These are phyloP conservation scores for Hipposideros armiger DNA, from an alignment of 2,113 vertebrate species.

Conservation along the genomic window DNA sequence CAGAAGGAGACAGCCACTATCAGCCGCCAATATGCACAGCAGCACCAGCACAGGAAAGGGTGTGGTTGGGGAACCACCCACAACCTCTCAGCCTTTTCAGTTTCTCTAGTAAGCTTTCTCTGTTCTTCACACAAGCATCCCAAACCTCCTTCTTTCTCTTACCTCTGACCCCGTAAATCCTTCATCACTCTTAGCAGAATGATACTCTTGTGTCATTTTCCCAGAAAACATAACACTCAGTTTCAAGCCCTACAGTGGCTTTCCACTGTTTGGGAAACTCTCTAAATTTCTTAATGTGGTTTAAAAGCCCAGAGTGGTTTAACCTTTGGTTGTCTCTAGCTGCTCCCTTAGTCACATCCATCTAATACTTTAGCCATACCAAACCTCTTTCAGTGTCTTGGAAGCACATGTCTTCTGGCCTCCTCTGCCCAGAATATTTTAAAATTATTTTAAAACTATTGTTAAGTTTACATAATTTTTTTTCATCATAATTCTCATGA, in stretches of 20 bases:
- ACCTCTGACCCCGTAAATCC: not conserved
- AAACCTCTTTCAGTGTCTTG: not conserved
- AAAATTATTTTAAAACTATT: not conserved
- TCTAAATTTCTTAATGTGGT: not conserved
- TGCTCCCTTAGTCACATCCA: accelerated
- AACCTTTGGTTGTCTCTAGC: not conserved
- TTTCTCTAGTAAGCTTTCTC: not conserved
- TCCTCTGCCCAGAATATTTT: not conserved
- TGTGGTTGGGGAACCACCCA: not conserved
- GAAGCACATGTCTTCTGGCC: not conserved
- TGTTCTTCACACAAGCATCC: not conserved
- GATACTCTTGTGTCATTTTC: not conserved
- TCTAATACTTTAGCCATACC: not conserved
- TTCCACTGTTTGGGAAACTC: not conserved
- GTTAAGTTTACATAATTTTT: not conserved
- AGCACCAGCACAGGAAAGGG: not conserved
- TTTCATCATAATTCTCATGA: not conserved
- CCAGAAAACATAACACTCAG: not conserved
- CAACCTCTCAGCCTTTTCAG: not conserved
- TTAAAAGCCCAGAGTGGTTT: not conserved
- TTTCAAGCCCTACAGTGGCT: not conserved
- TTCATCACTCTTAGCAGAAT: not conserved
- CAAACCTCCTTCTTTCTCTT: not conserved
- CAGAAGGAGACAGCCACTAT: not conserved
- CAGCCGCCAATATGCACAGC: not conserved